Base-by-base conservation (phyloP, 2,888 invertebrate species). In the Caenorhabditis sinica region DNA sequence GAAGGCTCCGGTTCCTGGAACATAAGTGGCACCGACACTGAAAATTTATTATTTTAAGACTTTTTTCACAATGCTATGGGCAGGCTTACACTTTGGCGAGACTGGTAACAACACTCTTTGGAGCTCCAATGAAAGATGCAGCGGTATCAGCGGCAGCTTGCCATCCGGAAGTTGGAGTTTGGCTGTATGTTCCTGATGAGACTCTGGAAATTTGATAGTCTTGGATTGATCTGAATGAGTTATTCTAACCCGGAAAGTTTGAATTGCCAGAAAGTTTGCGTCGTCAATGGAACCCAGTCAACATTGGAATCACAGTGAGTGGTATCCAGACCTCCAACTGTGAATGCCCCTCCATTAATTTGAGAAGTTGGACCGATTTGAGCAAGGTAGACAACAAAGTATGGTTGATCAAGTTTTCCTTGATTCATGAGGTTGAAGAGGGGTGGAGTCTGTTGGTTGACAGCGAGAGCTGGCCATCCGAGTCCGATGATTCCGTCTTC, bases 391-490 rank as follows among this genome's bases (percentile, higher is more conserved):
- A 88, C 87, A 30, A 82, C 83, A 73, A 87, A 88, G 58, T 86
- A 66, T n/a, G 86, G 86, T 71, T 86, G 58, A 61, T 87, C 88
- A 28, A 91, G 85, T 56, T 87, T 86, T 45, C 82, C 81, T 58
- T 91, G 88, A 43, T 87, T 77, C 68, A 90, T 81, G 33, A 91
- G 84, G 43, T 88, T 89, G 83, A 90, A 88, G n/a, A 91, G 81
- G 15, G 91, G 91, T 23, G 91, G 90, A 8, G 81, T 87, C 23
- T 94, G 93, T 25, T 89, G 86, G 87, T 94, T 93, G n/a, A 94
- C 93, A 43, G 94, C 93, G 13, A 94, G 93, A 0, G 93, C 90
- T 58, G 91, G 90, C 90, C 93, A 94, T 11, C 92, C 94, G 90
- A 94, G 91, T 28, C 94, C 94, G 30, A 88, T 82, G 56, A 88